phyloP scores from a whole-genome alignment of 2,113 vertebrate species.

The Sorex fumeus region DNA sequence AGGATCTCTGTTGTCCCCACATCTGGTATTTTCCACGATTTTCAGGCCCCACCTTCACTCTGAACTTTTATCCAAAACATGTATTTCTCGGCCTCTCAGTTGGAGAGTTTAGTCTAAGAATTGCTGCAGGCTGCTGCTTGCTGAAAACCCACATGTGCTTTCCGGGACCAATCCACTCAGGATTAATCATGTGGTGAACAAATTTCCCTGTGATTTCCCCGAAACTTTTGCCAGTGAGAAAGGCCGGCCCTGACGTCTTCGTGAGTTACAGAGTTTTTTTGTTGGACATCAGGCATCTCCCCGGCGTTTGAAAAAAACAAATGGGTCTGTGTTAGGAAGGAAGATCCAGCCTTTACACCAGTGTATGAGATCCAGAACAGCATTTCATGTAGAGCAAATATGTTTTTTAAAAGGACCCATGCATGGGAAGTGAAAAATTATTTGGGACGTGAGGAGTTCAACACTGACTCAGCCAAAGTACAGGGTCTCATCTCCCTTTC shows the following conservation, averaged over 20 bases:
- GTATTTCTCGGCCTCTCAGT: accelerated
- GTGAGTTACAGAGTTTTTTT: not conserved
- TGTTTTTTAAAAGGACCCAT: not conserved
- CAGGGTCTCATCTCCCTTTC: accelerated
- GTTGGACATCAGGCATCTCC: not conserved
- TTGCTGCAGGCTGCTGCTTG: conserved; percentile 45
- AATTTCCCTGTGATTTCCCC: conserved; percentile 79
- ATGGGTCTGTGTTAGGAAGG: not conserved
- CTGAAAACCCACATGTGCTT: conserved; percentile 18
- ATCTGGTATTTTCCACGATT: conserved; percentile 8
- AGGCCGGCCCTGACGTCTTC: conserved; percentile 49
- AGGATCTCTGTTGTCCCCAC: not conserved
- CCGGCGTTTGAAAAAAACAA: not conserved
- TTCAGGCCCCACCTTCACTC: conserved; percentile 29
- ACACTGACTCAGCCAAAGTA: not conserved
- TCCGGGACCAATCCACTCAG: conserved; percentile 66
- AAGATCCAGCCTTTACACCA: not conserved
- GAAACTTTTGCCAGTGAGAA: conserved; percentile 71
- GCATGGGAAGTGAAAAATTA: not conserved
- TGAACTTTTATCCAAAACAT: conserved; percentile 25
- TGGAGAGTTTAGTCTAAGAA: not conserved
- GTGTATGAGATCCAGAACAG: not conserved
- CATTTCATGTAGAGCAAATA: not conserved
- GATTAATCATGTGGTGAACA: conserved; percentile 71
- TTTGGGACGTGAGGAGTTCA: not conserved